Evolutionary conservation across 2,113 vertebrate species (phyloP), one percentile per base, ranked within the genome.

Genomic region (Phoenicopterus ruber): DNA sequence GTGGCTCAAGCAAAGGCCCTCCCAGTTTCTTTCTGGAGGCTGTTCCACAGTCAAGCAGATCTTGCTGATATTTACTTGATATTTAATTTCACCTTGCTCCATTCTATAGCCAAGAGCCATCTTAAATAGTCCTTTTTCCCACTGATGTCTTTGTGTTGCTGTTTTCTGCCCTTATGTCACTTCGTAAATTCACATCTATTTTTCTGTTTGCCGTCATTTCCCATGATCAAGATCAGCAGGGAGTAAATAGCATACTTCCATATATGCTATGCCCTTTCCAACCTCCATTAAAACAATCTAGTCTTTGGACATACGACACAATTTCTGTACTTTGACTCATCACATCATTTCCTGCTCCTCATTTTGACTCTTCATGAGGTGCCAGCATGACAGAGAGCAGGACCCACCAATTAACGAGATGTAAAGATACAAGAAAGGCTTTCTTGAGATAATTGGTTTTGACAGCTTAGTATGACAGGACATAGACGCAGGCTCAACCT

Each of bases 1-100:
- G 46, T 88, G 91, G 84, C 96, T 95, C 84, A 94, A 79, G 91
- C 71, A 86, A 92, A 94, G 50, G 83, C 90, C 94, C 81, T 95
- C 86, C 50, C 73, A 73, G 79, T 26, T 89, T 85, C 90, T 88
- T 94, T 85, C 91, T 80, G 54, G 49, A 94, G 87, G 86, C 89
- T 95, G 55, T 96, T 87, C 49, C 42, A 80, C 42, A 55, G 16
- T 85, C 21, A 11, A 73, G 62, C 58, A 91, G 88, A 90, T 94
- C 83, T 73, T 91, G 28, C 34, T 85, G 90, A 93, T 91, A 88
- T 46, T 93, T 74, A 63, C 44, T 44, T 73, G 42, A 63, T 77
- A 59, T 40, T 76, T 76, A 67, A 76, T 97, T 94, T 90, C 55
- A 63, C n/a, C 46, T 91, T 58, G 34, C 86, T 70, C 36, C 62